Conservation (phyloP, 2,113 vertebrate species). For the Scalopus aquaticus region DNA sequence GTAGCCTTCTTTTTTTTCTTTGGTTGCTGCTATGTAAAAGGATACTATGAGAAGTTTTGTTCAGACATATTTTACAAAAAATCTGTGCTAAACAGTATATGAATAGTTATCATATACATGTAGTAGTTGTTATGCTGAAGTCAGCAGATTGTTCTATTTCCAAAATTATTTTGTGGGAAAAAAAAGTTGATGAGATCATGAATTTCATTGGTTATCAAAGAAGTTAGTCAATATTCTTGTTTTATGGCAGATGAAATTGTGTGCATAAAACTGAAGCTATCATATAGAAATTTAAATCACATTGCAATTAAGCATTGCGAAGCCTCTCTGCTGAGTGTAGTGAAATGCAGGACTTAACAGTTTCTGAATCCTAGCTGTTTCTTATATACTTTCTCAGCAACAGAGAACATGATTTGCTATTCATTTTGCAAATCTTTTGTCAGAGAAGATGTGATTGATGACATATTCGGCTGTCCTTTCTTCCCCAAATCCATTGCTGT, state of each 20-base stretch:
- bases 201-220: background rate
- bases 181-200: background rate
- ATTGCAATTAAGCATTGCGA: background rate
- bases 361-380: background rate
- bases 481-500: background rate
- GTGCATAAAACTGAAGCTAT: background rate
- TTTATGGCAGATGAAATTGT: background rate
- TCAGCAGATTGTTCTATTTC: background rate
- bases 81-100: background rate
- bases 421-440: background rate
- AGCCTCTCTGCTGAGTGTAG: background rate
- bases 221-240: background rate
- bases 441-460: constrained; percentile 12
- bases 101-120: background rate
- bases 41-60: background rate
- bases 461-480: background rate
- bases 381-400: background rate
- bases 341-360: background rate
- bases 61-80: background rate
- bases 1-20: background rate
- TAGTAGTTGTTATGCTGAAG: background rate
- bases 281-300: background rate
- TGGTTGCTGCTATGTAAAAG: background rate
- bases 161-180: background rate
- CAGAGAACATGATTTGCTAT: background rate